Conservation (phyloP, 2,113 vertebrate species). For the Rhinolophus ferrumequinum region DNA sequence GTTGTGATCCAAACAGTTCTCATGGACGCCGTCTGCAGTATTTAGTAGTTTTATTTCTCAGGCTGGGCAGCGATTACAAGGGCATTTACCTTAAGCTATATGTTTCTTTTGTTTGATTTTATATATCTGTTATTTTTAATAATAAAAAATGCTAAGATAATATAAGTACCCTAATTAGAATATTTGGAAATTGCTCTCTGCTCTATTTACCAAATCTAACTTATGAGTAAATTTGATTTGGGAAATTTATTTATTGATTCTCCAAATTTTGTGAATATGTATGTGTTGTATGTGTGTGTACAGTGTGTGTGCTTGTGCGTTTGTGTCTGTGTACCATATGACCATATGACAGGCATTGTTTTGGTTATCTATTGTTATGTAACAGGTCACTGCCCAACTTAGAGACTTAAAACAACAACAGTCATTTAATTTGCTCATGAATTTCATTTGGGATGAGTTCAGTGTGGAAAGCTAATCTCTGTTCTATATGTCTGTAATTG, state of each 20-base stretch:
- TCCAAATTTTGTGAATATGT: not conserved
- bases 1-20: not conserved
- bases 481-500: not conserved
- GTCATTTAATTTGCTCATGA: not conserved
- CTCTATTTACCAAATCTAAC: not conserved
- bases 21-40: not conserved
- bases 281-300: not conserved
- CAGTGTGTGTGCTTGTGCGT: not conserved
- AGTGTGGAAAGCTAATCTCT: not conserved
- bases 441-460: not conserved
- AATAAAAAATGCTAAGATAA: not conserved
- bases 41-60: not conserved
- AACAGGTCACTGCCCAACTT: not conserved
- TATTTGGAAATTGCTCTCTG: not conserved
- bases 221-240: not conserved
- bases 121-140: not conserved
- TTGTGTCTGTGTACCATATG: not conserved
- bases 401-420: not conserved
- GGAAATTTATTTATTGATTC: not conserved
- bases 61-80: not conserved
- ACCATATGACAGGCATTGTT: not conserved
- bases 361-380: not conserved
- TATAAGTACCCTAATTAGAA: not conserved
- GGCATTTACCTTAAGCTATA: not conserved
- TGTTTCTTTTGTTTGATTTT: not conserved